These are phyloP conservation scores for Listronotus oregonensis DNA, from an alignment of 1,140 invertebrate genomes.

Conservation along the genomic window DNA sequence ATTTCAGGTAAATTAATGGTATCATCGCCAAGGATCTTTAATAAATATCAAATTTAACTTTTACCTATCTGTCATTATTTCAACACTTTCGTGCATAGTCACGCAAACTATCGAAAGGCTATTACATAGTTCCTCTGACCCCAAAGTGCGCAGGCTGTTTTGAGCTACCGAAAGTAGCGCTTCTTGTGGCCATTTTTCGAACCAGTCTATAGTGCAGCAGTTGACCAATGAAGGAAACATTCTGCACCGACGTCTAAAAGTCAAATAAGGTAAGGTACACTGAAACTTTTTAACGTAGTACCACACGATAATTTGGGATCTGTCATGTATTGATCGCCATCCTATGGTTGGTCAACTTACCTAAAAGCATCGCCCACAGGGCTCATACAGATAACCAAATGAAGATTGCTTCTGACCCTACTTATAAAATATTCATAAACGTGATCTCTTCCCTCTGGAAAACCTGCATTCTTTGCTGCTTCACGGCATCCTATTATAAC, in stretches of 20 bases:
- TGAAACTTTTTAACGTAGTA: too few species aligned
- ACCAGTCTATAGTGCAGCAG: conserved; percentile 94
- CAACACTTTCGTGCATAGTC: conserved; percentile 66
- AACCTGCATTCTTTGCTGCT: conserved; percentile 71
- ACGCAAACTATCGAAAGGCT: conserved; percentile 74
- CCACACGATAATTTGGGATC: too few species aligned
- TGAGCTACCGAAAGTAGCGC: conserved; percentile 81
- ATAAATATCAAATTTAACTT: too few species aligned
- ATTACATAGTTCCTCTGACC: conserved; percentile 56
- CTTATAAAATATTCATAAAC: conserved; percentile 85
- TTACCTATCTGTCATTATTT: conserved; percentile 28
- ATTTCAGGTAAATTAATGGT: too few species aligned
- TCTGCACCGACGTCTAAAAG: conserved; percentile 67
- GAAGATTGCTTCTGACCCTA: conserved; percentile 77
- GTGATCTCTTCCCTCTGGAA: conserved; percentile 71
- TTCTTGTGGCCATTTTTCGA: conserved; percentile 87
- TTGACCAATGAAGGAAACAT: conserved; percentile 93
- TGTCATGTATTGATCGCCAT: background rate
- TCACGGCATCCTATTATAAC: conserved; percentile 73
- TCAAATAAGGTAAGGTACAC: too few species aligned
- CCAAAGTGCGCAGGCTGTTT: conserved; percentile 61
- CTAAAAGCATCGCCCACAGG: conserved; percentile 85
- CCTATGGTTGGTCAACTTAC: conserved; percentile 47
- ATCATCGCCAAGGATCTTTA: too few species aligned
- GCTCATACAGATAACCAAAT: conserved; percentile 88